Conservation (phyloP, 2,888 invertebrate genomes). For the Drosophila nigritarsus region DNA sequence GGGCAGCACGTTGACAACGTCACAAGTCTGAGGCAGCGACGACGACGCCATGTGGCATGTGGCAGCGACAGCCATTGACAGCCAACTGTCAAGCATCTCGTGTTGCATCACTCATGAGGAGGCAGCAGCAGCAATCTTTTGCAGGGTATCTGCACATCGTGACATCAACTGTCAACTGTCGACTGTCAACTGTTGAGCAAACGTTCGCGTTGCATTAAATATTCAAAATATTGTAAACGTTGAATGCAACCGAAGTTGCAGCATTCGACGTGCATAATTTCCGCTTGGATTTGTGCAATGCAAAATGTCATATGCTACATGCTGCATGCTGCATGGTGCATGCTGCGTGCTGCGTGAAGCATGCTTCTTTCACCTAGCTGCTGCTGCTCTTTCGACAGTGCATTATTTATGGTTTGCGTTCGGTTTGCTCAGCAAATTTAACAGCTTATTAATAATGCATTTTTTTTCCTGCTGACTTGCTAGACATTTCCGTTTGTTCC, state of each 20-base stretch:
- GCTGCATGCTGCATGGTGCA: background rate
- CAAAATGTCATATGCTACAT: conserved; percentile 48
- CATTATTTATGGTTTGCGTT: conserved; percentile 71
- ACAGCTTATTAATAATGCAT: conserved; percentile 78
- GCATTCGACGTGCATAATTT: conserved; percentile 75
- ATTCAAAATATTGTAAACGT: conserved; percentile 80
- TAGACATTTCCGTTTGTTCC: conserved; percentile 41
- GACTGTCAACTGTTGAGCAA: conserved; percentile 4
- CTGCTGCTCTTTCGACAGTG: conserved; percentile 28
- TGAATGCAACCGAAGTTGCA: conserved; percentile 53
- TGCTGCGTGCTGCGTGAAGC: background rate
- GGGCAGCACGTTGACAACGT: conserved; percentile 41
- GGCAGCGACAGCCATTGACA: conserved; percentile 57
- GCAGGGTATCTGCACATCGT: conserved; percentile 45
- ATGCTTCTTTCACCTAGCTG: background rate
- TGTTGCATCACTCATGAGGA: conserved; percentile 4
- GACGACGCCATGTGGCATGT: conserved; percentile 28
- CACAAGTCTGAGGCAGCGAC: conserved; percentile 15
- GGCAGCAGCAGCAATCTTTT: background rate
- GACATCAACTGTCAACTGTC: background rate
- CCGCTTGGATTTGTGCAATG: conserved; percentile 74
- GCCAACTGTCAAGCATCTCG: conserved; percentile 8
- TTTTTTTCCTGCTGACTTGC: conserved; percentile 66
- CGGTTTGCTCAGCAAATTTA: conserved; percentile 80
- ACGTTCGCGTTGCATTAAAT: conserved; percentile 57